phyloP scores from a whole-genome alignment of 1,140 invertebrate genomes.

The Drosophila repletoides region DNA sequence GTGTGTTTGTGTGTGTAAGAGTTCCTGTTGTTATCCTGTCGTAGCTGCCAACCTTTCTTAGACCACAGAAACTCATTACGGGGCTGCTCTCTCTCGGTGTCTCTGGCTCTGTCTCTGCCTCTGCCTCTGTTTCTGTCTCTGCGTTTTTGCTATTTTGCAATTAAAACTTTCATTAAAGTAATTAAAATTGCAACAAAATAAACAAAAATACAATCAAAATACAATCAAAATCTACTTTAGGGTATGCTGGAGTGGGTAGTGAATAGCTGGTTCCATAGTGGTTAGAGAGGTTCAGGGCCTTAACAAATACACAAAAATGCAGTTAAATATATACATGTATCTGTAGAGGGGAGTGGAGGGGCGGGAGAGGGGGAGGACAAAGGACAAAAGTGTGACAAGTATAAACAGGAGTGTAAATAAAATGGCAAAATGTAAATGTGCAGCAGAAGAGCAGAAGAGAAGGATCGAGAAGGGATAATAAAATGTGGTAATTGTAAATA shows the following conservation, averaged over 20 bases:
- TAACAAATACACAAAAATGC: constrained; percentile 76
- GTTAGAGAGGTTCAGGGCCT: constrained; percentile 47
- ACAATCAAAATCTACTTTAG: constrained; percentile 31
- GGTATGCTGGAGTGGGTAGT: background rate
- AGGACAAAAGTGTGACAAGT: constrained; percentile 79
- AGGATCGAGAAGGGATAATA: constrained; percentile 52
- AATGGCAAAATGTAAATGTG: constrained; percentile 60
- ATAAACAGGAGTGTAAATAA: constrained; percentile 79
- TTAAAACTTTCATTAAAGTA: constrained; percentile 81
- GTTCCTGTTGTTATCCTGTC: constrained; percentile 45
- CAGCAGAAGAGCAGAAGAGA: background rate
- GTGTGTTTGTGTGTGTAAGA: background rate
- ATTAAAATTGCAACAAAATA: constrained; percentile 81
- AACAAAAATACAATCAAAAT: constrained; percentile 81
- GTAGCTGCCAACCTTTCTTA: constrained; percentile 74
- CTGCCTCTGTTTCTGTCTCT: constrained; percentile 21
- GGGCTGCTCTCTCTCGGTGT: constrained; percentile 1
- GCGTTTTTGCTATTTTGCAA: constrained; percentile 76
- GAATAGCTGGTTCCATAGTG: constrained; percentile 9
- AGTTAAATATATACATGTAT: constrained; percentile 60
- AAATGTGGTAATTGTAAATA: constrained; percentile 81
- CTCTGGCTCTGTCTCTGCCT: background rate
- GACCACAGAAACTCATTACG: constrained; percentile 77
- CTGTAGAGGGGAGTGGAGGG: background rate
- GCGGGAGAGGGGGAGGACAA: constrained; percentile 16